Evolutionary conservation across 2,113 vertebrate species (phyloP), one percentile per base, ranked within the genome.

Genomic region (Sylvia atricapilla): DNA sequence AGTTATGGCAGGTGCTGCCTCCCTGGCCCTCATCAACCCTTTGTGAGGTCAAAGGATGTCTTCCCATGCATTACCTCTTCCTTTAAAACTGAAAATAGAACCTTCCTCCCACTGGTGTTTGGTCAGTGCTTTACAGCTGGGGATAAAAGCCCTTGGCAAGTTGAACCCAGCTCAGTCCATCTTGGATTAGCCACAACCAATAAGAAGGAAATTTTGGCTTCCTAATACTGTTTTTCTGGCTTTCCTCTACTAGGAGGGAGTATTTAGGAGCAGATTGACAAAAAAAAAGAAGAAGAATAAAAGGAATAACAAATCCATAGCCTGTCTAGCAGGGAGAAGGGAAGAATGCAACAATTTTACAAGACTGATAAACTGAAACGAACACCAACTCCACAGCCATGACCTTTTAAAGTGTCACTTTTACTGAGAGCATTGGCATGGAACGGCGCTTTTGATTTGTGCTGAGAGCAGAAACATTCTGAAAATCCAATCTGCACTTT

Each of bases 321-420:
- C 23, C 79, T n/a, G 43, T 46, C 44, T 49, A 84, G 35, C 19
- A 62, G 58, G 37, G 49, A 91, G 52, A 69, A 94, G 37, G 59
- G 43, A 89, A 85, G 84, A 91, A 83, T 16, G 9, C n/a, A 89
- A 84, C 39, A 76, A 86, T 85, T 96, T 91, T 94, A 87, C 63
- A 86, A 82, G 75, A 52, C 67, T 73, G 81, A 87, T 77, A 83
- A 89, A 93, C 47, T 83, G 87, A 94, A 96, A 87, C 2, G 22
- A 87, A 52, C 58, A 69, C 64, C 78, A 95, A 96, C 82, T 88
- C 56, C 64, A 46, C 60, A 93, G 59, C 47, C 55, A 13, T 91
- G 93, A 96, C 95, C 93, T 96, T 97, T 96, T 84, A 64, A 93
- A 95, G 91, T 87, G 74, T 91, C 89, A 63, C 58, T 94, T 94